Evolutionary conservation across 1,140 invertebrate genomes (phyloP).

Genomic region (Stenopsyche tienmushanensis): DNA sequence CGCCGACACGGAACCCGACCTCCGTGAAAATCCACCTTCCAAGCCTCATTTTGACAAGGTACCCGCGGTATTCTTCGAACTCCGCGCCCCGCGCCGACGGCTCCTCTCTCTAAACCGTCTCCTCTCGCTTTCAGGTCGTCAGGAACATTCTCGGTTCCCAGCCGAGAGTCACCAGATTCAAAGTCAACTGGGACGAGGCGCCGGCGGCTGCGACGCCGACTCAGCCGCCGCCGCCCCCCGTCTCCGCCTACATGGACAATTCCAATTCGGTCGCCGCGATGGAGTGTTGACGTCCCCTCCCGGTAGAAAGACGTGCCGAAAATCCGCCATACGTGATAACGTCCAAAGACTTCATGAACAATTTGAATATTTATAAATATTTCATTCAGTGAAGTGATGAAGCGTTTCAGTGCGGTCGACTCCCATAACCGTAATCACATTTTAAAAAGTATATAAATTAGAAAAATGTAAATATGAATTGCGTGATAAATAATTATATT

Average conservation of each 20-base stretch:
- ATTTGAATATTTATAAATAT: not conserved
- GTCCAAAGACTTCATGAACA: not conserved
- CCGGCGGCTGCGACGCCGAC: slow-evolving; percentile 28
- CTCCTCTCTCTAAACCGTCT: not conserved
- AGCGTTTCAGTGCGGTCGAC: too few species aligned
- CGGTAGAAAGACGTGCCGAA: not conserved
- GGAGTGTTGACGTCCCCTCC: slow-evolving; percentile 53
- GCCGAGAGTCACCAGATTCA: slow-evolving; percentile 93
- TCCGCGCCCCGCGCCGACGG: not conserved
- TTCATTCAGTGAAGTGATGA: not conserved
- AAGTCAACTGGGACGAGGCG: slow-evolving; percentile 95
- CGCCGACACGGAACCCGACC: slow-evolving; percentile 85
- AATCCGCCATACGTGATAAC: not conserved
- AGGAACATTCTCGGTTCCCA: slow-evolving; percentile 93
- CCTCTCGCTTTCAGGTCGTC: slow-evolving; percentile 58
- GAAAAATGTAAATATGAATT: too few species aligned
- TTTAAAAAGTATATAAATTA: too few species aligned
- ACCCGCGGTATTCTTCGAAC: not conserved
- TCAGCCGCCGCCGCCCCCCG: slow-evolving; percentile 42
- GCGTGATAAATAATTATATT: too few species aligned
- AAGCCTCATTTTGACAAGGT: slow-evolving; percentile 88
- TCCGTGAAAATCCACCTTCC: slow-evolving; percentile 92
- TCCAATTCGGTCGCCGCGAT: slow-evolving; percentile 54
- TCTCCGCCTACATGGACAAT: slow-evolving; percentile 52
- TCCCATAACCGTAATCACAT: too few species aligned